Evolutionary conservation across 2,888 invertebrate genomes (phyloP), one percentile per base, ranked within the genome.

Genomic region (Liodrosophila aerea): DNA sequence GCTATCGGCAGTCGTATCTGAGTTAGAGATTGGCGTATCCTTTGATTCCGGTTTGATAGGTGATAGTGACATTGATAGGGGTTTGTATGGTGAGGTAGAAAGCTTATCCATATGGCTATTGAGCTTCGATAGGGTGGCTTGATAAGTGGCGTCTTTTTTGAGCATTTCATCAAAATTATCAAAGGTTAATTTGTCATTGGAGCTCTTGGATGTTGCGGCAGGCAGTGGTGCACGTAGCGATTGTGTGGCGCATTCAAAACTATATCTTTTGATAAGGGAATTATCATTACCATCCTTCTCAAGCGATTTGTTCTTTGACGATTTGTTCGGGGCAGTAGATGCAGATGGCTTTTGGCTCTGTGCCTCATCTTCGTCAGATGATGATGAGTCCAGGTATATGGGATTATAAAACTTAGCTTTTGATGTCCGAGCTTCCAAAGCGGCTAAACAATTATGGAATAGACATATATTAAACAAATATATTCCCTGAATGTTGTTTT

Each of bases 371-470:
- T 88, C 88, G n/a, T 86, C 87, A 4, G 87, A 82, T 13, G 86
- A 87, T 0, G 88, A 88, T 7, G 87, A 86, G 58, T 88, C 88
- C 22, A 88, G 61, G 61, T 87, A 88, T 12, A 88, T 88, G 7
- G 88, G 88, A 59, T 88, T 88, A 33, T 73, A 76, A 7, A 69
- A 62, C 43, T 76, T 78, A 40, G 46, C 44, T 4, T 58, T 58
- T 12, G 67, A 15, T 34, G 27, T 68, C 8, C 16, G 65, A 1
- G 40, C 70, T 8, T 40, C 64, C 4, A 52, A 36, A 13, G 37
- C 9, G 30, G 51, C 76, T 75, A 13, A 7, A 56, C 58, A 3
- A n/a, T n/a, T 12, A 31, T n/a, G n/a, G n/a, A 40, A 18, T 22
- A 12, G n/a, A 11, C n/a, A 9, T 37, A n/a, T 34, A 7, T 34